These are phyloP conservation scores for Hyperopisus bebe DNA, from an alignment of 2,113 vertebrate species.

Conservation along the genomic window DNA sequence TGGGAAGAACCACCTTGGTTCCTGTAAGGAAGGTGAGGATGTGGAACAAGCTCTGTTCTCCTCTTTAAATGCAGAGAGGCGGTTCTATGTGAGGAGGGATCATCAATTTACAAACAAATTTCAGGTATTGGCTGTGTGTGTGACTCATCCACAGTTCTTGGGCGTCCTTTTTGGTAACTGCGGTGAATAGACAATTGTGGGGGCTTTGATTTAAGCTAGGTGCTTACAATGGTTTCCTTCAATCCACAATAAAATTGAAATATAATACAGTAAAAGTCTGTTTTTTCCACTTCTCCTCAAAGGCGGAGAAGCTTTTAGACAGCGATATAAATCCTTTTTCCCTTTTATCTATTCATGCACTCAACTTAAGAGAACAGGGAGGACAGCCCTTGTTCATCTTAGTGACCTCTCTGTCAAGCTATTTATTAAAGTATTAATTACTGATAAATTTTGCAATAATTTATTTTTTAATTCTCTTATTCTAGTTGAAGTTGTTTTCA, in stretches of 20 bases:
- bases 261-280: background rate
- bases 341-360: no score
- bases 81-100: conserved; percentile 34
- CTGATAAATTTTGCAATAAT: no score
- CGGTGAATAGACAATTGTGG: background rate
- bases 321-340: no score
- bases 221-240: conserved; percentile 14
- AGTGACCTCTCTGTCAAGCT: no score
- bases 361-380: no score
- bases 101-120: conserved; percentile 20
- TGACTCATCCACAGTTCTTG: background rate
- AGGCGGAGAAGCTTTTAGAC: no score
- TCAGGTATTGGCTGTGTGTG: background rate
- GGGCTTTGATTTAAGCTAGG: conserved; percentile 18
- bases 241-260: background rate
- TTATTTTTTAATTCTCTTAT: no score
- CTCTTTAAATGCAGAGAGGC: conserved; percentile 13
- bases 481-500: no score
- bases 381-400: no score
- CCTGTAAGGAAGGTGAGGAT: conserved; percentile 67
- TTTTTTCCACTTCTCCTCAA: background rate
- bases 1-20: conserved; percentile 52
- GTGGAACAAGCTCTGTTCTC: background rate
- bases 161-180: background rate
- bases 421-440: no score